A percentile compares a stretch with the other conserved stretches of the same genome.
Conservation (phyloP, 2,113 vertebrate genomes). For the Oxyura jamaicensis region DNA sequence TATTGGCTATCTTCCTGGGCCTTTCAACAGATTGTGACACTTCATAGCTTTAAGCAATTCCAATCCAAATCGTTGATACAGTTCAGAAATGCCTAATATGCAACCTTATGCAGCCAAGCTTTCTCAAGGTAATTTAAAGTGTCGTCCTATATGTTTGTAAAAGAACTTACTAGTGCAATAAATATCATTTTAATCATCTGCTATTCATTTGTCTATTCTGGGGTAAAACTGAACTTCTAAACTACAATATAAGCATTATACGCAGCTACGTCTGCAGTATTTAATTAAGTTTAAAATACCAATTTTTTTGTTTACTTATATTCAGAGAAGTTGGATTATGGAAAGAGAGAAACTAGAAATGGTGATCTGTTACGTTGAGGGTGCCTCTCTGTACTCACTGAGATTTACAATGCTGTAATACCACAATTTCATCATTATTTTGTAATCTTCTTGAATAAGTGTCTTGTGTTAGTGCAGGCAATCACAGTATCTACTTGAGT, state of each 20-base stretch:
- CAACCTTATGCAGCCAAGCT: background rate
- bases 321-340: background rate
- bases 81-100: background rate
- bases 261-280: background rate
- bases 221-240: background rate
- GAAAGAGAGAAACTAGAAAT: background rate
- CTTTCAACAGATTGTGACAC: background rate
- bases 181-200: background rate
- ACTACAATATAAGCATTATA: background rate
- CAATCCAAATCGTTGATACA: background rate
- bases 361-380: background rate
- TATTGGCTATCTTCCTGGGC: background rate
- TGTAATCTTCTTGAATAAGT: conserved; percentile 67
- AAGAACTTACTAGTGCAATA: background rate
- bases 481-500: conserved; percentile 51
- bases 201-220: background rate
- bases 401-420: conserved; percentile 49
- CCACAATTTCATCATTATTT: conserved; percentile 68
- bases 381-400: background rate
- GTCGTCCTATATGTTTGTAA: background rate
- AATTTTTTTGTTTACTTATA: background rate
- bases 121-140: background rate
- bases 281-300: background rate
- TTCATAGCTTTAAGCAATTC: background rate
- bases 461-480: conserved; percentile 57